Evolutionary conservation across 2,797 vertebrate genomes (phyloP), one percentile per base, ranked within the genome.

Genomic region (Typhlichthys eigenmanni): DNA sequence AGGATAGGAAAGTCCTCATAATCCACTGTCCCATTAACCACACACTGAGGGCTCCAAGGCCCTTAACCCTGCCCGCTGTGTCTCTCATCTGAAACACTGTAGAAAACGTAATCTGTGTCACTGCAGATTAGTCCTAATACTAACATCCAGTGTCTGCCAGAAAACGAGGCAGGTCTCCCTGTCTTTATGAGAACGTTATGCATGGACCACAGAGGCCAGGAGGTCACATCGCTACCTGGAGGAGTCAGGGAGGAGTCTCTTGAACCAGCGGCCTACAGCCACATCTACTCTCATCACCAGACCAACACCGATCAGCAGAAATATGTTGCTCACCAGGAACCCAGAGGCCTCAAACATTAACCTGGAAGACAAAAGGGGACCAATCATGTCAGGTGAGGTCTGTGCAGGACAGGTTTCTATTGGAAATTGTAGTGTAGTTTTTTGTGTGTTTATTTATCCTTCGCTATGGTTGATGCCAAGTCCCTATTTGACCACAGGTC

Each of bases 281-380:
- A 91, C 69, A 69, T 99, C 96, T 19, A 96, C 94, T 62, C 96
- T 91, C 89, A 98, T 90, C 76, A 99, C 95, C 74, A 99, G 79
- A 0, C 89, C 84, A 68, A 98, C 92, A 14, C 95, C 95, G 58
- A 98, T 75, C 59, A 97, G 82, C 70, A 98, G 88, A 74, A 91
- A 95, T 69, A 90, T 24, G 56, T 94, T 94, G 94, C 93, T 95
- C 88, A 96, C 91, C 75, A 94, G 54, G 60, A 99, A 99, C 64
- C 94, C 94, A 11, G 93, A 83, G 0, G 95, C 93, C 83, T 98
- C 97, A 59, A 99, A 99, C 89, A 99, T 94, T 83, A 99, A 93
- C 92, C 98, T 99, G 86, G 0, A 58, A 13, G 38, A 29, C 60
- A 38, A 64, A 1, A 48, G 24, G 24, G 12, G 53, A 62, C 62